A percentile compares a stretch with the other conserved stretches of the same genome.
phyloP scores from a whole-genome alignment of 1,140 invertebrate species.

The Monochamus saltuarius region DNA sequence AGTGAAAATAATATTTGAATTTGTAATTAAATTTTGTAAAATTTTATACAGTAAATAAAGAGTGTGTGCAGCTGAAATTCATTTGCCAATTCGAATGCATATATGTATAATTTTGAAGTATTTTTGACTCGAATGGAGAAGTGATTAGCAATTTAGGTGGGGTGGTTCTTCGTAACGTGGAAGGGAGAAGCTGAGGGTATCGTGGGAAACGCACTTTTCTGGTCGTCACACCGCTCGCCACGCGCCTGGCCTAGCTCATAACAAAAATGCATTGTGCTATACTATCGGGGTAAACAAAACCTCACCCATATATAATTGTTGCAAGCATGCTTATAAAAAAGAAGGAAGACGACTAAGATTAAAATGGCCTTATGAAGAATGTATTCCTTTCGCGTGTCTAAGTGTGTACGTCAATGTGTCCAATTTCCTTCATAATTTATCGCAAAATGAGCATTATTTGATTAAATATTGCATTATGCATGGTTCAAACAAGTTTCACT shows the following conservation, averaged over 20 bases:
- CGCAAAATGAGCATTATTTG: too few species aligned
- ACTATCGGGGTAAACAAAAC: constrained; percentile 22
- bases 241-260: constrained; percentile 30
- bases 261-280: constrained; percentile 24
- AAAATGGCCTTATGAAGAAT: neutral
- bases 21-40: too few species aligned
- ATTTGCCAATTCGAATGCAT: neutral
- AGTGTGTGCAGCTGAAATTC: too few species aligned
- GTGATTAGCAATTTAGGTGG: constrained; percentile 37
- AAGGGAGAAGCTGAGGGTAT: constrained; percentile 11
- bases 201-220: constrained; percentile 44
- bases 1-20: too few species aligned
- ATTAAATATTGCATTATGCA: too few species aligned
- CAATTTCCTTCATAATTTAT: too few species aligned
- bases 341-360: too few species aligned
- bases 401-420: too few species aligned
- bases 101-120: constrained; percentile 21
- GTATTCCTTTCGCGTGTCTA: neutral
- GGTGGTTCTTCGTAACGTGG: constrained; percentile 16
- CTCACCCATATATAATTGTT: constrained; percentile 19
- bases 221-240: constrained; percentile 43
- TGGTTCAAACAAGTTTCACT: too few species aligned
- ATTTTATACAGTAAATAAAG: too few species aligned
- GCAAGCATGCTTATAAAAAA: neutral
- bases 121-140: constrained; percentile 35